Evolutionary conservation across 2,888 invertebrate species (phyloP).

Genomic region (Terebella lapidaria): DNA sequence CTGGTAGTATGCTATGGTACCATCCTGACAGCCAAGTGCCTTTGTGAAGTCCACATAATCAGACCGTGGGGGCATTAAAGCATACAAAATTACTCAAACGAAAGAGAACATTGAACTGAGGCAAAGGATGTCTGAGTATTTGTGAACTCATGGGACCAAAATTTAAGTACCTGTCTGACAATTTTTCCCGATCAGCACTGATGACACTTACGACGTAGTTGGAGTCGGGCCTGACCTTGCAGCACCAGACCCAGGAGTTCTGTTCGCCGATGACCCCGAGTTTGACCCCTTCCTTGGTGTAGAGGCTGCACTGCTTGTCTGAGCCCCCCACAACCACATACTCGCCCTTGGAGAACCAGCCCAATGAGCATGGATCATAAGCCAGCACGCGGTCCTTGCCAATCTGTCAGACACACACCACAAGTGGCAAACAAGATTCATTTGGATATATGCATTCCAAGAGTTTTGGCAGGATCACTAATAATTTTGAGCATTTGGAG

Average conservation of each 20-base stretch:
- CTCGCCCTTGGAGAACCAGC: constrained; percentile 70
- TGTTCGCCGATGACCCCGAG: constrained; percentile 70
- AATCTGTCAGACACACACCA: constrained; percentile 51
- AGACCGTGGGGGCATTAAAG: too few relatives aligned
- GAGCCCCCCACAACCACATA: constrained; percentile 77
- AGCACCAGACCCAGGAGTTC: constrained; percentile 82
- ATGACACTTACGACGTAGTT: constrained; percentile 67
- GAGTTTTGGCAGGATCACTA: too few relatives aligned
- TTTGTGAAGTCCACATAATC: constrained; percentile 20
- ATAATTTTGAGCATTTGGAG: too few relatives aligned
- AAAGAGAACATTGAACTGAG: too few relatives aligned
- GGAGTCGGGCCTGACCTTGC: constrained; percentile 72
- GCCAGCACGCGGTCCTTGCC: constrained; percentile 59
- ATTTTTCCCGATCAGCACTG: too few relatives aligned
- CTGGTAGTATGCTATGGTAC: constrained; percentile 88
- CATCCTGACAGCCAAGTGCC: constrained; percentile 83
- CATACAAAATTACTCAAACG: too few relatives aligned
- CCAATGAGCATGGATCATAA: constrained; percentile 73
- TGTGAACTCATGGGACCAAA: too few relatives aligned
- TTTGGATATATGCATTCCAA: too few relatives aligned
- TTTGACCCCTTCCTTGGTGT: constrained; percentile 77
- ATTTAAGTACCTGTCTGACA: too few relatives aligned
- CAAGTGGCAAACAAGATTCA: too few relatives aligned
- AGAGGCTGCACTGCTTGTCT: constrained; percentile 70
- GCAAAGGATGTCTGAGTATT: too few relatives aligned